These are phyloP conservation scores for Catocala fraxini DNA, from an alignment of 2,888 invertebrate genomes.

Conservation along the genomic window DNA sequence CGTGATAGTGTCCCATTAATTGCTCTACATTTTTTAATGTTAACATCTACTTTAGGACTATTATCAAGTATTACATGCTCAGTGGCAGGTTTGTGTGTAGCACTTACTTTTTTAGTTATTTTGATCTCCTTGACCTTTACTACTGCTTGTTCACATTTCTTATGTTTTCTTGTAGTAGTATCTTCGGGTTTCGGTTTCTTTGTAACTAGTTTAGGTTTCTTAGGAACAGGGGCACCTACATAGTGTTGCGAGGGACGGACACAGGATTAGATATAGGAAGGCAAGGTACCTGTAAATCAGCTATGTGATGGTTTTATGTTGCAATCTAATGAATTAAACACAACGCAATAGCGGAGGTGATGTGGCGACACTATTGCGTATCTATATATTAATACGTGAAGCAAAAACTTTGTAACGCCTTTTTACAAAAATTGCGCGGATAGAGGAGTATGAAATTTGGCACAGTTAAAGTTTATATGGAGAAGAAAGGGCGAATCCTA, in stretches of 20 bases:
- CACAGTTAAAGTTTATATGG: too few relatives aligned
- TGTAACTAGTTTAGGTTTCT: neutral
- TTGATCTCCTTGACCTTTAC: neutral
- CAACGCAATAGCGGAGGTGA: too few relatives aligned
- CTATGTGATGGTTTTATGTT: neutral
- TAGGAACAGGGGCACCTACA: neutral
- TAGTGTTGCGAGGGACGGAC: neutral
- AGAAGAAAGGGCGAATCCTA: too few relatives aligned
- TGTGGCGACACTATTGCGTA: too few relatives aligned
- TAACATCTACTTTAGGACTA: neutral
- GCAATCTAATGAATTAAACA: too few relatives aligned
- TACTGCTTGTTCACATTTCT: neutral
- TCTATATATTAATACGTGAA: too few relatives aligned
- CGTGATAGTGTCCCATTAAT: neutral
- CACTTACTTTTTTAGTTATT: neutral
- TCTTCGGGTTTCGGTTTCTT: neutral
- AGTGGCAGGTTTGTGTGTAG: too few relatives aligned
- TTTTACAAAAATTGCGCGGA: too few relatives aligned
- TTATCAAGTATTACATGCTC: neutral
- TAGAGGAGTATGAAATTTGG: too few relatives aligned
- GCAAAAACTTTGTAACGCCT: too few relatives aligned
- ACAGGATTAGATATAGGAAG: neutral
- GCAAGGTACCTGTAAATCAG: neutral
- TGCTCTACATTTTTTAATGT: neutral
- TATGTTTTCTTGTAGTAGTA: neutral